Evolutionary conservation across 2,888 invertebrate genomes (phyloP).

Genomic region (Drosophila algonquin): DNA sequence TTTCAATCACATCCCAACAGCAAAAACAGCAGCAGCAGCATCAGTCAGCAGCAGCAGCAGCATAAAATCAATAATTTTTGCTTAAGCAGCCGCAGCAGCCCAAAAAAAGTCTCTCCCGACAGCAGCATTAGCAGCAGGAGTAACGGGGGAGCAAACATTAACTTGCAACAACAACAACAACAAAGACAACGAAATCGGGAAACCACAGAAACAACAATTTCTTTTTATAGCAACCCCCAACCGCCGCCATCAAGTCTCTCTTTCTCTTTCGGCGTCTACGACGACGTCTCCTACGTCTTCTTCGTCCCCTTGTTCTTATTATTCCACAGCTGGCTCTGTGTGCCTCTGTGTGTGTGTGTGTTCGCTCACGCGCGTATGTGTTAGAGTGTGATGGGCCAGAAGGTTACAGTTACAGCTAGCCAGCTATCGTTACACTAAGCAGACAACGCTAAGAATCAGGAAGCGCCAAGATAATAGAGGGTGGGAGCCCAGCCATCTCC

Average conservation of each 20-base stretch:
- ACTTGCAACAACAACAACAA: constrained; percentile 60
- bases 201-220: constrained; percentile 40
- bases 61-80: constrained; percentile 75
- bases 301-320: background rate
- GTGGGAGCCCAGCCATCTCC: constrained; percentile 5
- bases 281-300: constrained; percentile 11
- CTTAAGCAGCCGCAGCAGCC: constrained; percentile 66
- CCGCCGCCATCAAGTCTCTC: constrained; percentile 34
- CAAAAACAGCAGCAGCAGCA: constrained; percentile 27
- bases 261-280: constrained; percentile 29
- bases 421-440: constrained; percentile 54
- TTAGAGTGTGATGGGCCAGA: constrained; percentile 44
- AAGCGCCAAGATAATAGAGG: constrained; percentile 49
- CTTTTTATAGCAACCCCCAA: constrained; percentile 38
- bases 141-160: constrained; percentile 51
- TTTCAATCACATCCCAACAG: constrained; percentile 10
- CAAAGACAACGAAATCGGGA: constrained; percentile 33
- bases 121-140: constrained; percentile 28
- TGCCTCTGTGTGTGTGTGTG: constrained; percentile 39
- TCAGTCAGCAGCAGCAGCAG: constrained; percentile 40
- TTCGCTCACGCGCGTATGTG: background rate
- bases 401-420: constrained; percentile 40
- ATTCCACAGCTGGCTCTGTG: constrained; percentile 20
- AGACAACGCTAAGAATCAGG: constrained; percentile 72
- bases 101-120: constrained; percentile 64